Percentiles rank a stretch among this genome's conserved stretches.
These are phyloP conservation scores for Eueremaeus valkanovi DNA, from an alignment of 2,888 invertebrate species.

Conservation along the genomic window DNA sequence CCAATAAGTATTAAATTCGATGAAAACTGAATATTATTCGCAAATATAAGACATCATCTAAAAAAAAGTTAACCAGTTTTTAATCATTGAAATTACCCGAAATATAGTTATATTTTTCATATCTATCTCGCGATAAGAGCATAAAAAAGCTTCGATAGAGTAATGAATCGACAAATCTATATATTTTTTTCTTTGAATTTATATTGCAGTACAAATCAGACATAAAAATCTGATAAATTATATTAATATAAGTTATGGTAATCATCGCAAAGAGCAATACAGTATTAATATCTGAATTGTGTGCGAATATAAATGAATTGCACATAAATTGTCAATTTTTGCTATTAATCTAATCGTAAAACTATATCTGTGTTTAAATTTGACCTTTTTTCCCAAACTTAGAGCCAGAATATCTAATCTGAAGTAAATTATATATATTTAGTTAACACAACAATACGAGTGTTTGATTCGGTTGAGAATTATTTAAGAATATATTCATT, in stretches of 20 bases:
- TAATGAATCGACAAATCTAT: too few relatives aligned
- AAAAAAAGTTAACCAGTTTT: slow-evolving; percentile 1
- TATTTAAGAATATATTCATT: too few relatives aligned
- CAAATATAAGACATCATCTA: too few relatives aligned
- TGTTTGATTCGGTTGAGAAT: not conserved
- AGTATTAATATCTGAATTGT: not conserved
- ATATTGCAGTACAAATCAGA: too few relatives aligned
- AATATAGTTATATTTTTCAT: too few relatives aligned
- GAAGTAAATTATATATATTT: not conserved
- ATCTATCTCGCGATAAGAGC: too few relatives aligned
- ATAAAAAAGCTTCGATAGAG: too few relatives aligned
- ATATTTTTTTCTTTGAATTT: too few relatives aligned
- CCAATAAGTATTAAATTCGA: too few relatives aligned
- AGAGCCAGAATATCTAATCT: not conserved
- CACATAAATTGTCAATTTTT: not conserved
- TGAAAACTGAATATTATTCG: too few relatives aligned
- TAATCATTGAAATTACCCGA: too few relatives aligned
- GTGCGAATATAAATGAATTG: too few relatives aligned
- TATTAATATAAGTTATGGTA: slow-evolving; percentile 13
- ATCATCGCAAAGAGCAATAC: not conserved
- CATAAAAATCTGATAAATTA: not conserved
- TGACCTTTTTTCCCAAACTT: not conserved
- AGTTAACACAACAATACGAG: slow-evolving; percentile 9
- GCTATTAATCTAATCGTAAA: not conserved
- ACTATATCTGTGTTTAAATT: not conserved